Conservation (phyloP, 2,888 invertebrate species). For the Azorinus chamasolen region DNA sequence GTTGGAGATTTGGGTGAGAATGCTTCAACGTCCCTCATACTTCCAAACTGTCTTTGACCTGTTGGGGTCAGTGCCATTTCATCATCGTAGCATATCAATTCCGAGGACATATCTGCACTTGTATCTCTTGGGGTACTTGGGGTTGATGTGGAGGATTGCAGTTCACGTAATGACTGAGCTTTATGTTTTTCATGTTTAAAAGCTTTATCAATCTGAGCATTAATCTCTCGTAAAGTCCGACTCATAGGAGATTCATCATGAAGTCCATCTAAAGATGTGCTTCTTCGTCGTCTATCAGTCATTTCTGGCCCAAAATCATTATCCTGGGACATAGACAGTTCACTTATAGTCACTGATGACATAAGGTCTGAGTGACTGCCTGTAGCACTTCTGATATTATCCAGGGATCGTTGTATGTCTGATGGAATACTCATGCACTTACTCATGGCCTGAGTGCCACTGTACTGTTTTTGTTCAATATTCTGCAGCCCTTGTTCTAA, state of each 20-base stretch:
- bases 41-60: constrained; percentile 58
- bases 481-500: constrained; percentile 52
- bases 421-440: constrained; percentile 83
- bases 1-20: constrained; percentile 4
- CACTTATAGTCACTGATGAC: constrained; percentile 82
- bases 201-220: constrained; percentile 80
- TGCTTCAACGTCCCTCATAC: constrained; percentile 51
- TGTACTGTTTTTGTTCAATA: constrained; percentile 46
- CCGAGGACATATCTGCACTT: constrained; percentile 34
- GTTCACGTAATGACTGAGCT: constrained; percentile 51
- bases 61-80: constrained; percentile 52
- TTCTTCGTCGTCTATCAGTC: constrained; percentile 66
- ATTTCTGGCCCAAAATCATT: constrained; percentile 53
- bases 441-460: constrained; percentile 61
- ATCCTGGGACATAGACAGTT: constrained; percentile 80
- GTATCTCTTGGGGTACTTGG: constrained; percentile 10
- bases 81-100: constrained; percentile 53
- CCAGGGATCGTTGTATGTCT: constrained; percentile 81
- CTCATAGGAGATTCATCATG: constrained; percentile 76
- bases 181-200: constrained; percentile 74
- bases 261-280: constrained; percentile 78
- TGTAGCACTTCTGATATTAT: constrained; percentile 74
- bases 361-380: constrained; percentile 79
- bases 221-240: constrained; percentile 78
- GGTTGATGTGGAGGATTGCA: constrained; percentile 39